phyloP scores from a whole-genome alignment of 53 echinoderm and acorn worm species.

The Henricia sp. region DNA sequence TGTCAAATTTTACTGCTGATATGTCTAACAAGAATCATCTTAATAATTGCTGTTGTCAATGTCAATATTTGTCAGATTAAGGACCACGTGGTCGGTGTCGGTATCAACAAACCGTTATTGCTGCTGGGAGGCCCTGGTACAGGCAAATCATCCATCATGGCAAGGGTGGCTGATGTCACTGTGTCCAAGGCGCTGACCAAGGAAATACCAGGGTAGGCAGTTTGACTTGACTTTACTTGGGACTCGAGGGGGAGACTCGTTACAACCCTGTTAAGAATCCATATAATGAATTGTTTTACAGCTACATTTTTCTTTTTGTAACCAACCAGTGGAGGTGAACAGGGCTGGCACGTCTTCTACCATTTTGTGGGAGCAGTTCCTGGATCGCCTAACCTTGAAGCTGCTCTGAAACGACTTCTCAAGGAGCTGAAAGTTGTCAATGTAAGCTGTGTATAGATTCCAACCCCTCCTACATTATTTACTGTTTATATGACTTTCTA shows the following conservation, averaged over 20 bases:
- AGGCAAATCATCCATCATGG: constrained; percentile 93
- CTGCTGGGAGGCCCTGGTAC: constrained; percentile 84
- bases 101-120: constrained; percentile 59
- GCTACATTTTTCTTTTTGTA: background rate
- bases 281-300: too few relatives aligned
- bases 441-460: constrained; percentile 54
- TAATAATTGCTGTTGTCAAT: background rate
- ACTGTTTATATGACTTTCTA: too few relatives aligned
- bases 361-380: constrained; percentile 90
- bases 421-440: constrained; percentile 77
- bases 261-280: too few relatives aligned
- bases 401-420: constrained; percentile 71
- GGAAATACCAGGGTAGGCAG: constrained; percentile 86
- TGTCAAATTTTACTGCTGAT: background rate
- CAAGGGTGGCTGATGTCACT: constrained; percentile 78
- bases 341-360: constrained; percentile 91
- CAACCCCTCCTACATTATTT: too few relatives aligned
- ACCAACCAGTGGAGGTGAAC: constrained; percentile 64
- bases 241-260: too few relatives aligned
- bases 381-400: constrained; percentile 82
- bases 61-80: constrained; percentile 66
- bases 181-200: constrained; percentile 67
- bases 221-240: background rate
- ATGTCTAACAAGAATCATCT: background rate
- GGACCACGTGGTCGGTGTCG: constrained; percentile 72